These are phyloP conservation scores for Balaeniceps rex DNA, from an alignment of 2,113 vertebrate species.

Conservation along the genomic window DNA sequence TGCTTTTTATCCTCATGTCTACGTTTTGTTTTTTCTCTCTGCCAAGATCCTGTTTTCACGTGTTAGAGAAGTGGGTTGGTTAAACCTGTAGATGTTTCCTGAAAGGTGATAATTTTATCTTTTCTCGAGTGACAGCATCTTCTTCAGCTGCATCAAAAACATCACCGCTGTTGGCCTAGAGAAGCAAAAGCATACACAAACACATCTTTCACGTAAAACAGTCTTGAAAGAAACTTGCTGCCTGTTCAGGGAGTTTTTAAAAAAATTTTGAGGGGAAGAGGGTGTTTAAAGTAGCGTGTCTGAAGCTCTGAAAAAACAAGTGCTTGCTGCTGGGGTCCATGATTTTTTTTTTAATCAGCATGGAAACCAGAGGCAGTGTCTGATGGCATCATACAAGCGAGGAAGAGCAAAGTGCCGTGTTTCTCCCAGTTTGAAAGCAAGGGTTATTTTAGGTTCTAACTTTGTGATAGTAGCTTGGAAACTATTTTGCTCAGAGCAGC, in stretches of 20 bases:
- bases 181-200: conserved; percentile 21
- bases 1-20: background rate
- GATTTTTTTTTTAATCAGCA: background rate
- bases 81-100: conserved; percentile 31
- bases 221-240: conserved; percentile 20
- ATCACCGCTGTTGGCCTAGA: conserved; percentile 34
- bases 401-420: background rate
- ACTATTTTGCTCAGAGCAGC: background rate
- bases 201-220: background rate
- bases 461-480: background rate
- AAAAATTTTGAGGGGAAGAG: background rate
- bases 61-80: conserved; percentile 31
- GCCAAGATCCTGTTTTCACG: conserved; percentile 3
- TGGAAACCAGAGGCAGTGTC: background rate
- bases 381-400: background rate
- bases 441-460: background rate
- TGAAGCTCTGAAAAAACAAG: background rate
- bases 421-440: background rate
- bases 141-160: conserved; percentile 21
- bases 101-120: conserved; percentile 64
- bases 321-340: background rate
- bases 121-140: conserved; percentile 25
- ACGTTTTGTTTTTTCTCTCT: background rate
- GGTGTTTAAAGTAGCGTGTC: background rate
- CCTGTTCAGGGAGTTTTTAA: background rate